Conservation (phyloP, 2,113 vertebrate species). For the Pseudonaja textilis region DNA sequence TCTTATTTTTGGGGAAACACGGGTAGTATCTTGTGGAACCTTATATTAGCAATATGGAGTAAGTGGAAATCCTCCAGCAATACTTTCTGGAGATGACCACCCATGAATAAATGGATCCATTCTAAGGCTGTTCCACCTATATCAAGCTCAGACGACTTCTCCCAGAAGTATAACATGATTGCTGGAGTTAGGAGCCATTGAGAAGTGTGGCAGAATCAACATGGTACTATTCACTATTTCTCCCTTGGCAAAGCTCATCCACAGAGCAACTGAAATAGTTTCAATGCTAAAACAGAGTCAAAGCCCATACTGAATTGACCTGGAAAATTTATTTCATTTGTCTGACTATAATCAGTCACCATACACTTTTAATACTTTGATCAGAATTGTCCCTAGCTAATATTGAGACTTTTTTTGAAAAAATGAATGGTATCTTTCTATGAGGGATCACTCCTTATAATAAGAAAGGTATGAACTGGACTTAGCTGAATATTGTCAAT, state of each 20-base stretch:
- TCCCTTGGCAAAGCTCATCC: background rate
- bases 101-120: background rate
- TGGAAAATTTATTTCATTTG: background rate
- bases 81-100: background rate
- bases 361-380: background rate
- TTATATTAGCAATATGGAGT: background rate
- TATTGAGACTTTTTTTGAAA: background rate
- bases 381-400: background rate
- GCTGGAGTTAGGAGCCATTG: background rate
- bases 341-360: background rate
- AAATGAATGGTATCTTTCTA: background rate
- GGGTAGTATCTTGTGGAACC: background rate
- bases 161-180: background rate
- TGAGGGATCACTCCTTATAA: background rate
- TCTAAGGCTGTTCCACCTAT: background rate
- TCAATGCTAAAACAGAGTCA: background rate
- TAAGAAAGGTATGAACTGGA: too few relatives aligned
- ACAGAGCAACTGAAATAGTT: background rate
- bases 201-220: background rate
- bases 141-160: background rate
- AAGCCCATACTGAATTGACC: background rate
- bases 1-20: too few relatives aligned
- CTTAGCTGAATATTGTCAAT: too few relatives aligned
- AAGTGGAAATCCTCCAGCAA: background rate
- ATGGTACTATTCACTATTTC: background rate